These are phyloP conservation scores for Sinopyrophorus schimmeli DNA, from an alignment of 2,888 invertebrate species.

Conservation along the genomic window DNA sequence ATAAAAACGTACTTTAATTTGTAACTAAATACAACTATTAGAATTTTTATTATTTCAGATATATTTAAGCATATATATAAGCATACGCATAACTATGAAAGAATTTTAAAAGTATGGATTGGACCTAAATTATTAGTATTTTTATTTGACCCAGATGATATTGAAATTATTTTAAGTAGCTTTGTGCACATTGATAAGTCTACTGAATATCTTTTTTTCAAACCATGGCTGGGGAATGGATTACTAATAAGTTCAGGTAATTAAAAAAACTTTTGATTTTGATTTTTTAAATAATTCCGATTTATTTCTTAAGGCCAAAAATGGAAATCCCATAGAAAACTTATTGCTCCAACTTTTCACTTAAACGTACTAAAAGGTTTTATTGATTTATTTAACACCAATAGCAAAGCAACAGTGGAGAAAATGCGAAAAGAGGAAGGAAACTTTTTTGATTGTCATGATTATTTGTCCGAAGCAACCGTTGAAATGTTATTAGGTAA, in stretches of 20 bases:
- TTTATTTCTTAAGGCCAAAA: slow-evolving; percentile 64
- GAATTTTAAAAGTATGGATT: slow-evolving; percentile 72
- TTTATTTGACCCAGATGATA: slow-evolving; percentile 75
- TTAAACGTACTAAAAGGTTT: slow-evolving; percentile 85
- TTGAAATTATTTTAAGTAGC: slow-evolving; percentile 77
- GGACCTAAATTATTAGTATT: slow-evolving; percentile 77
- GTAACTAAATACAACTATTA: too few species aligned
- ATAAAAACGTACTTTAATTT: too few species aligned
- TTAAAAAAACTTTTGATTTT: slow-evolving; percentile 19
- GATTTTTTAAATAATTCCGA: not conserved
- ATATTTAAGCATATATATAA: slow-evolving; percentile 68
- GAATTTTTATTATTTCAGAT: slow-evolving; percentile 57
- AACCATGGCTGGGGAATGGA: slow-evolving; percentile 83
- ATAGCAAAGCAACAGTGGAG: slow-evolving; percentile 74
- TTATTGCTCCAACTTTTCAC: slow-evolving; percentile 88
- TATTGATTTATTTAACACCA: slow-evolving; percentile 82
- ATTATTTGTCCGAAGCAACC: slow-evolving; percentile 84
- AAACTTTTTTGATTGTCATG: slow-evolving; percentile 77
- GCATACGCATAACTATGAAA: slow-evolving; percentile 61
- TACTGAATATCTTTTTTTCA: slow-evolving; percentile 76
- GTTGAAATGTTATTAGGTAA: slow-evolving; percentile 77
- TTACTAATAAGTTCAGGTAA: slow-evolving; percentile 78
- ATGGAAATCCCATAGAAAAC: slow-evolving; percentile 83
- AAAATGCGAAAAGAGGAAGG: slow-evolving; percentile 71
- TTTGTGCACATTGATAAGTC: slow-evolving; percentile 82